Evolutionary conservation across 2,888 invertebrate genomes (phyloP), one percentile per base, ranked within the genome.

Genomic region (Temnothorax ravouxi): DNA sequence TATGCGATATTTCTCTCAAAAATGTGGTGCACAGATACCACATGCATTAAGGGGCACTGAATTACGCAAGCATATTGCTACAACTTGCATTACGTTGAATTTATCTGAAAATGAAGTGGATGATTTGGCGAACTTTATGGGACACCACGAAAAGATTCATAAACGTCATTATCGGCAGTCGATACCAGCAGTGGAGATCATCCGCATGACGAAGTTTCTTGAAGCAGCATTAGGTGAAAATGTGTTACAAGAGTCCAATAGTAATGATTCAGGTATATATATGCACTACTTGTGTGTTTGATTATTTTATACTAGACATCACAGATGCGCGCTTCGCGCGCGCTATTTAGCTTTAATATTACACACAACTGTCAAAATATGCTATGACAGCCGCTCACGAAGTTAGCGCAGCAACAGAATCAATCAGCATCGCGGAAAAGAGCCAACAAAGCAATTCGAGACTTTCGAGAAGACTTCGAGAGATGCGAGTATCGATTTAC

Each of bases 31-130:
- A 54, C 29, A 77, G 54, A 34, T 77, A 38, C 91, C 89, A 6
- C 54, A 21, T 54, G 9, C 83, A 66, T 77, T 90, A 29, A 69
- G 87, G 15, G 89, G 86, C 11, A 89, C 89, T 25, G 52, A 80
- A 44, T 66, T 90, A n/a, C 74, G 89, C 13, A 91, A 90, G 77
- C 89, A 91, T 56, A 87, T 90, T 54, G 90, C 90, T 3, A 89
- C 89, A 21, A 82, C 84, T 3, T 88, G 86, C 5, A 66, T 86
- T 56, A 54, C 76, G 13, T 80, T 91, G 47, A 87, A 89, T 81
- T 81, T 91, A 74, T 21, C 83, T 47, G 87, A 90, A 64, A 62
- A 84, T 71, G 84, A 89, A 79, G 81, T 89, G 11, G 77, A 80
- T 5, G 86, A 88, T 56, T 75, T 91, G 38, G 87, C 89, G n/a